These are phyloP conservation scores for Xestia ashworthii DNA, from an alignment of 2,888 invertebrate genomes.

Conservation along the genomic window DNA sequence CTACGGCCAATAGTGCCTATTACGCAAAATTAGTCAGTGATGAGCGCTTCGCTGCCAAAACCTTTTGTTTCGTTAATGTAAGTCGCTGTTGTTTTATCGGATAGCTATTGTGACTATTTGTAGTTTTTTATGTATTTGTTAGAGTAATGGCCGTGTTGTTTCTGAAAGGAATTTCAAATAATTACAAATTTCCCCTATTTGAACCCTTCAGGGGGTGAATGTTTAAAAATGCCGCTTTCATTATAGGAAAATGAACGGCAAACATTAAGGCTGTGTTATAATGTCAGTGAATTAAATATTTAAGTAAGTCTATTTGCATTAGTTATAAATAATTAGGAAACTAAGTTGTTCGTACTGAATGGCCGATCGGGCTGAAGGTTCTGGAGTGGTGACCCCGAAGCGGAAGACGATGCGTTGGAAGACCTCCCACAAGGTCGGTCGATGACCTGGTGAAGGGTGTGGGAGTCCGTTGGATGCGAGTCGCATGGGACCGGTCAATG, in stretches of 20 bases:
- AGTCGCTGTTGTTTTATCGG: conserved; percentile 28
- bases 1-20: conserved; percentile 3
- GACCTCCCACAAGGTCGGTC: too few relatives aligned
- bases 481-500: too few relatives aligned
- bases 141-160: neutral
- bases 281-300: too few relatives aligned
- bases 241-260: too few relatives aligned
- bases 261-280: neutral
- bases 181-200: neutral
- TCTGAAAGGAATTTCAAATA: neutral
- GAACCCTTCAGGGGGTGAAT: neutral
- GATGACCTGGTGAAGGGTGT: too few relatives aligned
- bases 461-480: too few relatives aligned
- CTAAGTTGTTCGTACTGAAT: too few relatives aligned
- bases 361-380: too few relatives aligned
- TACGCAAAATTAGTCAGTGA: conserved; percentile 34
- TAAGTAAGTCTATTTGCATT: too few relatives aligned
- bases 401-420: too few relatives aligned
- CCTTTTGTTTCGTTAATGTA: conserved; percentile 20
- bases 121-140: neutral
- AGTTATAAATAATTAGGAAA: too few relatives aligned
- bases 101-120: conserved; percentile 11
- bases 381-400: too few relatives aligned
- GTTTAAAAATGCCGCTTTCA: neutral
- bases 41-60: conserved; percentile 1